A percentile compares a stretch with the other conserved stretches of the same genome.
These are phyloP conservation scores for Candidula unifasciata DNA, from an alignment of 2,888 invertebrate genomes.

Conservation along the genomic window DNA sequence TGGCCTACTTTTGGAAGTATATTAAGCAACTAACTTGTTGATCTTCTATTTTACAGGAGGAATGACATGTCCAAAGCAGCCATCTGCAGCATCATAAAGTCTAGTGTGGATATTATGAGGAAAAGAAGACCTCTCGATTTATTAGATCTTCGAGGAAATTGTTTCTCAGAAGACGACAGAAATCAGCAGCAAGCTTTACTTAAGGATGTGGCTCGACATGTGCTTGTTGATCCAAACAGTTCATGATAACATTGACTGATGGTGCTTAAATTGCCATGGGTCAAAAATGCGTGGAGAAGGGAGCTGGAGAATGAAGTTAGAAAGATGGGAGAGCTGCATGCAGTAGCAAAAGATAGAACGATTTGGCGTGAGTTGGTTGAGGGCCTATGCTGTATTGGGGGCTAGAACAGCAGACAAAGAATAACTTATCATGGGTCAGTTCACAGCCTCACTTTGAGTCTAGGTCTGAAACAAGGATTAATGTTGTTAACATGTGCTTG, in stretches of 20 bases:
- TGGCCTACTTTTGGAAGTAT: no score
- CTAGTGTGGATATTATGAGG: not conserved
- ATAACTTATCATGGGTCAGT: no score
- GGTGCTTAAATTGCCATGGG: not conserved
- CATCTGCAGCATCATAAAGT: conserved; percentile 10
- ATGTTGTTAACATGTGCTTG: no score
- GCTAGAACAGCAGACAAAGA: not conserved
- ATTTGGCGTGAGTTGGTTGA: no score
- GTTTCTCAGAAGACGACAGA: conserved; percentile 24
- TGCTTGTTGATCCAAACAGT: conserved; percentile 2
- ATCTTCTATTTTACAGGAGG: conserved; percentile 18
- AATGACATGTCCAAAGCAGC: conserved; percentile 12
- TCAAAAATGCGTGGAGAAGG: no score
- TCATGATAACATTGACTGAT: conserved; percentile 1
- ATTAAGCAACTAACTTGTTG: not conserved
- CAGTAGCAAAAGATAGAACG: no score
- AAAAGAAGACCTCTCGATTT: conserved; percentile 13
- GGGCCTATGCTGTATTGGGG: no score
- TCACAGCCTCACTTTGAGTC: no score
- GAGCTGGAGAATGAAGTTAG: no score
- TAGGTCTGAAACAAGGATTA: no score
- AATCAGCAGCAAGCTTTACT: not conserved
- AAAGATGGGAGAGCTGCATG: no score
- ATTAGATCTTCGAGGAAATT: conserved; percentile 34
- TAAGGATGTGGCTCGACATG: conserved; percentile 9